Evolutionary conservation across 2,888 invertebrate species (phyloP), one percentile per base, ranked within the genome.

Genomic region (Portevinia maculata): DNA sequence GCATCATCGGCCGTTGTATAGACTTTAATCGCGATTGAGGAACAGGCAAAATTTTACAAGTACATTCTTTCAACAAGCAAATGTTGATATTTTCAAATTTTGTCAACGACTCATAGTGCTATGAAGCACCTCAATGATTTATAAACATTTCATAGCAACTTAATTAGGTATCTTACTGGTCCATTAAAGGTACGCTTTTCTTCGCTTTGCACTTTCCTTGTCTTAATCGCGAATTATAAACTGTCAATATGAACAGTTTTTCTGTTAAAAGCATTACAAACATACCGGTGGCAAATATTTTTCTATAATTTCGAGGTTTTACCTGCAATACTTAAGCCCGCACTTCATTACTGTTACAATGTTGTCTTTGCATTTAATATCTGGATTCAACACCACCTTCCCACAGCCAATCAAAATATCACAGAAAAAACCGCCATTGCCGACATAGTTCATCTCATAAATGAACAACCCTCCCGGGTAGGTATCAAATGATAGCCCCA

Each of bases 281-380:
- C 37, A 53, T 53, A 15, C 44, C 37, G 11, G 19, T 19, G 60
- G 62, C 41, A 73, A 81, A 81, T 81, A 70, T 75, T 81, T 81
- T 81, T 81, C 46, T 70, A 74, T 81, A 75, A 81, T 81, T 81
- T 74, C 41, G 13, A 60, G 69, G 55, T 69, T 46, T 24, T 21
- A 48, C 78, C 30, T 44, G 70, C 70, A 57, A 50, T 69, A 76
- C 70, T 79, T 57, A 34, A 60, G 53, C 57, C 28, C 57, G 28
- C 74, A 69, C 79, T 74, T 74, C 74, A 79, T 79, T 73, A 74
- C 60, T 57, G n/a, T 50, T 19, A 41, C 53, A 79, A 74, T 62
- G 64, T 70, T 70, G 70, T 52, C 44, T 57, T 55, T 76, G 48
- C 39, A 55, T 76, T 69, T 76, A 55, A 76, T 70, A 70, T 60